Percentiles rank a stretch among this genome's conserved stretches.
Evolutionary conservation across 92 coral and sea anemone species (phyloP).

Genomic region (Actinernus sp.): DNA sequence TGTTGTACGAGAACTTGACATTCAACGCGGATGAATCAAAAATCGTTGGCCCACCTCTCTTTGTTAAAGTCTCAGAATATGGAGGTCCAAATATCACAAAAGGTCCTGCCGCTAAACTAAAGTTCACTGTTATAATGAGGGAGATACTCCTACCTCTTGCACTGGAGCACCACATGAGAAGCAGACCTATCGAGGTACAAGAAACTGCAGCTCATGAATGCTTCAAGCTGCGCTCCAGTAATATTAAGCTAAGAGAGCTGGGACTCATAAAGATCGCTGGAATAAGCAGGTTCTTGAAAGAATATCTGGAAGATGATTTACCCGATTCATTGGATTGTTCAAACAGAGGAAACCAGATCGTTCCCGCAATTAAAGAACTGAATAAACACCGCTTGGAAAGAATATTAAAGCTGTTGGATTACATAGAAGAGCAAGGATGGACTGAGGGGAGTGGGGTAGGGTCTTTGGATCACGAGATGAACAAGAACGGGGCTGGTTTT

Average conservation of each 20-base stretch:
- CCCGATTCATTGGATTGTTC: neutral
- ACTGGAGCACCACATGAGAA: neutral
- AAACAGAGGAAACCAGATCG: constrained; percentile 4
- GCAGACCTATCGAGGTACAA: neutral
- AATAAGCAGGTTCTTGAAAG: neutral
- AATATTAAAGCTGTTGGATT: constrained; percentile 38
- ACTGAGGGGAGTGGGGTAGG: constrained; percentile 59
- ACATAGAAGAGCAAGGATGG: constrained; percentile 72
- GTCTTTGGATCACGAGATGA: constrained; percentile 55
- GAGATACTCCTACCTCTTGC: neutral
- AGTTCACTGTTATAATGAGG: neutral
- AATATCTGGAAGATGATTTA: neutral
- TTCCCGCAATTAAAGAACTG: constrained; percentile 12
- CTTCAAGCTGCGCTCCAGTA: too few species aligned
- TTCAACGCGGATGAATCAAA: neutral
- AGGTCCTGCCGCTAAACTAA: neutral
- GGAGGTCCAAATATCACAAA: neutral
- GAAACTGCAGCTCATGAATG: neutral
- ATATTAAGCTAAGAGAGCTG: too few species aligned
- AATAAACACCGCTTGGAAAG: constrained; percentile 42
- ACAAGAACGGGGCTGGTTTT: constrained; percentile 42
- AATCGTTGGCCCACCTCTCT: neutral
- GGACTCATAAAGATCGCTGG: neutral
- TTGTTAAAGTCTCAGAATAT: neutral
- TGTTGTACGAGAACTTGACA: neutral